Conservation (phyloP, 1,140 invertebrate genomes). For the Papilio glaucus region DNA sequence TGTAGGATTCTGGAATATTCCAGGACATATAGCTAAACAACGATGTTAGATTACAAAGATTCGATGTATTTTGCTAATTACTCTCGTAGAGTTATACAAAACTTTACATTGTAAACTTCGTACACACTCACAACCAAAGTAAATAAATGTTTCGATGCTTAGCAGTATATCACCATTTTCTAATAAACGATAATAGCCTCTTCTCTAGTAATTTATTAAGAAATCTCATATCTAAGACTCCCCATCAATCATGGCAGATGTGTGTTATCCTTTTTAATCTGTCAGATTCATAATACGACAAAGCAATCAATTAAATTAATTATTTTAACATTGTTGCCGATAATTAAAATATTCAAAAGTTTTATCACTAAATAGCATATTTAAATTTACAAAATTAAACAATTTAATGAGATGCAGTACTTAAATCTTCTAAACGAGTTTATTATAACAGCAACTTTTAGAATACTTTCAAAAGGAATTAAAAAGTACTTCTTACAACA, state of each 20-base stretch:
- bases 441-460: not conserved
- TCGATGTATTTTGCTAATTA: slow-evolving; percentile 6
- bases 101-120: not conserved
- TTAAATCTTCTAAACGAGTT: not conserved
- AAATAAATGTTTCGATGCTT: slow-evolving; percentile 27
- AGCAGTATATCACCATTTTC: slow-evolving; percentile 1
- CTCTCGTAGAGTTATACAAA: not conserved
- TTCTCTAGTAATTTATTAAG: not conserved
- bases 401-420: not conserved
- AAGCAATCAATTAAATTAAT: not conserved
- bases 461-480: not conserved
- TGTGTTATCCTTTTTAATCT: too few relatives aligned
- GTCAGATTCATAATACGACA: not conserved
- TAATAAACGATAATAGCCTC: slow-evolving; percentile 3
- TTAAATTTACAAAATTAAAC: not conserved
- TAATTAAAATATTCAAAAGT: not conserved
- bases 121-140: slow-evolving; percentile 28
- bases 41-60: not conserved
- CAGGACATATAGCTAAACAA: not conserved
- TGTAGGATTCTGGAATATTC: not conserved
- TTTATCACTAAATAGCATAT: slow-evolving; percentile 16
- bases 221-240: not conserved
- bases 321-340: too few relatives aligned
- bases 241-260: not conserved
- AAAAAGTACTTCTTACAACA: not conserved